Conservation (phyloP, 2,888 invertebrate species). For the Hydroisotoma schaefferi region DNA sequence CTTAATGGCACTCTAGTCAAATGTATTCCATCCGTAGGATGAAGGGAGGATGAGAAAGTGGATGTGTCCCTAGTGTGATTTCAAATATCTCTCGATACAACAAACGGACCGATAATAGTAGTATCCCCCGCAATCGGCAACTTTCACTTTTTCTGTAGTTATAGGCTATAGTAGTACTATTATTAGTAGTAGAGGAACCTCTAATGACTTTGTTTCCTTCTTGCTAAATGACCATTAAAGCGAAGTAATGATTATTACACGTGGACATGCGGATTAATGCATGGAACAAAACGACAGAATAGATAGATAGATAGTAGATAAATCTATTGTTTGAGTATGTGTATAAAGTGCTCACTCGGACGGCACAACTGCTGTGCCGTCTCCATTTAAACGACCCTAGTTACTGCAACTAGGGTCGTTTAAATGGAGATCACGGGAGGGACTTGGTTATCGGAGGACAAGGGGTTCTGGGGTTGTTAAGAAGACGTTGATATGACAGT, state of each 20-base stretch:
- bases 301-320: no score
- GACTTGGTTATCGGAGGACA: background rate
- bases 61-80: background rate
- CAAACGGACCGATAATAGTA: background rate
- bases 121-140: no score
- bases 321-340: no score
- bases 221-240: background rate
- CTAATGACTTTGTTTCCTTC: background rate
- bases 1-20: background rate
- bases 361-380: no score
- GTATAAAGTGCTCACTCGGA: no score
- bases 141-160: no score
- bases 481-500: slow-evolving; percentile 9
- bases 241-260: background rate
- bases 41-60: background rate
- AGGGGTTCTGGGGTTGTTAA: slow-evolving; percentile 1
- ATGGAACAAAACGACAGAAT: no score
- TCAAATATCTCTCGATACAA: background rate
- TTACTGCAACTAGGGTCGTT: no score
- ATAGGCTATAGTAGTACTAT: no score
- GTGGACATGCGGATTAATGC: background rate
- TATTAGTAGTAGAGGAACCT: background rate
- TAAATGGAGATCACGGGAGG: slow-evolving; percentile 21
- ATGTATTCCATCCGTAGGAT: background rate
- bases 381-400: no score